These are phyloP conservation scores for Lepidonotus clava DNA, from an alignment of 2,888 invertebrate species.

Conservation along the genomic window DNA sequence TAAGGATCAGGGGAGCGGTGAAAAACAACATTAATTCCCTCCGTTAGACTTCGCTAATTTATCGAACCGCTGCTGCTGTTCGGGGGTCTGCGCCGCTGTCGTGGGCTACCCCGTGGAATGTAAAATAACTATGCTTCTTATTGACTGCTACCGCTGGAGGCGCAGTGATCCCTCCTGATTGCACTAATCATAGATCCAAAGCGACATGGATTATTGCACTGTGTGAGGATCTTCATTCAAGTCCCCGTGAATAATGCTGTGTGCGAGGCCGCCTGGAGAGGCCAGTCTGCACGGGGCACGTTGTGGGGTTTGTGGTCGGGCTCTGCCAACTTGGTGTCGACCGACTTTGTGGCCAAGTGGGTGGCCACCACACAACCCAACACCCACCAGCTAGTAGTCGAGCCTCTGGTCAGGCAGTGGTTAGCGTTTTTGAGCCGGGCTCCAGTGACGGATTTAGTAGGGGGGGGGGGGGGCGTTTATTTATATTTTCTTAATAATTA, in stretches of 20 bases:
- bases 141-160: neutral
- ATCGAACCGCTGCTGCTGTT: neutral
- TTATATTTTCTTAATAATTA: too few relatives aligned
- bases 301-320: too few relatives aligned
- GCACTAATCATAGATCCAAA: conserved; percentile 20
- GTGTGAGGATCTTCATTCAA: neutral
- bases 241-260: neutral
- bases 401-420: too few relatives aligned
- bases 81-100: neutral
- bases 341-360: too few relatives aligned
- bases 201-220: neutral
- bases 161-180: neutral
- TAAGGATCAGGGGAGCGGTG: neutral
- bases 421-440: too few relatives aligned
- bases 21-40: conserved; percentile 6
- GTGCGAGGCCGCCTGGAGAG: too few relatives aligned
- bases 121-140: neutral
- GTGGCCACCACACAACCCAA: too few relatives aligned
- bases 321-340: too few relatives aligned
- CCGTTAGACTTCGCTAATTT: conserved; percentile 12
- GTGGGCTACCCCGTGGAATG: neutral
- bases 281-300: too few relatives aligned
- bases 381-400: too few relatives aligned
- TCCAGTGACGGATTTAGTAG: too few relatives aligned
- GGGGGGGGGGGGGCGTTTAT: too few relatives aligned